Base-by-base conservation (phyloP, 2,113 vertebrate species). In the Spermophilus dauricus region DNA sequence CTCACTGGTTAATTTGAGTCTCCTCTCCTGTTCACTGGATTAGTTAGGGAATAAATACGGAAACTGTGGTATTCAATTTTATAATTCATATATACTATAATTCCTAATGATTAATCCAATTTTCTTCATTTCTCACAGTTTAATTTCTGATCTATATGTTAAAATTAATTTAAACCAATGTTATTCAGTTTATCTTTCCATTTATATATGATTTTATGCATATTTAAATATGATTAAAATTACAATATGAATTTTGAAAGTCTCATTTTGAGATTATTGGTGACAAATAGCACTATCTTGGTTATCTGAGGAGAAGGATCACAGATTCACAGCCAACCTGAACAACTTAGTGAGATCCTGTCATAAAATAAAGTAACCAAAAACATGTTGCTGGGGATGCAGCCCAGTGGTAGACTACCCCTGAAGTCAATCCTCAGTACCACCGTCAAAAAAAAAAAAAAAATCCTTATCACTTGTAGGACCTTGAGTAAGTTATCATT, bases 101-200 rank as follows among this genome's bases (percentile, higher is more conserved):
- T 87, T 78, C 42, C n/a, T 58, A 96, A 88, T 63, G n/a, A 85
- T 65, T 94, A 39, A 70, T 30, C 18, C 2, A 93, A n/a, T 6
- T 89, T 58, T 90, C 72, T 84, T 89, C 78, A 88, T 45, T 93
- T 91, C 37, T 89, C 92, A 5, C 8, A 87, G 10, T 94, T 86
- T 51, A 87, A 76, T 78, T 89, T 91, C 73, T 86, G 34, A 91
- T 32, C 6, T 6, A 77, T 10, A 37, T 76, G 24, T 70, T 85
- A 88, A 87, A 77, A 58, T 16, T 4, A 61, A 42, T 51, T 83
- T 93, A 81, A 89, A 80, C 70, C 86, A 94, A 65, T 86, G 18
- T 93, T 86, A n/a, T 63, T 92, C 17, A 80, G 28, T 2, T 8
- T 91, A 26, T 61, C 12, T 78, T 86, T 56, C 65, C 18, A 81